Conservation (phyloP, 2,797 vertebrate genomes). For the Sebastiscus tertius region DNA sequence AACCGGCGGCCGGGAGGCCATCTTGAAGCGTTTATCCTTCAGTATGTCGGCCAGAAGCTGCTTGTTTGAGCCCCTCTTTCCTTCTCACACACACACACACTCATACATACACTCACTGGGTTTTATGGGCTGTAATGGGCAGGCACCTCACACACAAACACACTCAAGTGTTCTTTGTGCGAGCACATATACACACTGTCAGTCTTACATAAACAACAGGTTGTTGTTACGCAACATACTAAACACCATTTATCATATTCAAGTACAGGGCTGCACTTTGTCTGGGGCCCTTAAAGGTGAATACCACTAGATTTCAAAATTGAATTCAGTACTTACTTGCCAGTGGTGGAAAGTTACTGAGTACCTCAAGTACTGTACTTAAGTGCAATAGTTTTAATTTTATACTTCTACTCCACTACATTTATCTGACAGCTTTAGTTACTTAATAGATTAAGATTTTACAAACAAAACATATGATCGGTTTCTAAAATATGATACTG, state of each 20-base stretch:
- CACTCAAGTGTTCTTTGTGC: neutral
- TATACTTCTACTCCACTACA: too few relatives aligned
- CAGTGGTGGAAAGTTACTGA: too few relatives aligned
- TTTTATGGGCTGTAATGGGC: neutral
- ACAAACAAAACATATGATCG: too few relatives aligned
- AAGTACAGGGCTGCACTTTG: neutral
- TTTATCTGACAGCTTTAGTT: too few relatives aligned
- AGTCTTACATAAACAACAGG: neutral
- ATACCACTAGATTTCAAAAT: neutral
- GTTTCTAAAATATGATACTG: too few relatives aligned
- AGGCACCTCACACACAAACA: conserved; percentile 15
- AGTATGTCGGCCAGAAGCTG: neutral
- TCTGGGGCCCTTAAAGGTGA: neutral
- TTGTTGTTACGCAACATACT: neutral
- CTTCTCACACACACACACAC: neutral
- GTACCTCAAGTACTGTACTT: too few relatives aligned
- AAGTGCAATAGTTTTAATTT: too few relatives aligned
- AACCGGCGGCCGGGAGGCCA: conserved; percentile 30
- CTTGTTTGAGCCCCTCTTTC: neutral
- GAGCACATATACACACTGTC: neutral
- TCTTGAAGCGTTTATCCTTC: conserved; percentile 38
- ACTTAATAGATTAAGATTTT: too few relatives aligned
- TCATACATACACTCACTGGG: neutral
- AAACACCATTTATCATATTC: neutral
- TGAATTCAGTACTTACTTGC: neutral